phyloP scores from a whole-genome alignment of 92 coral and sea anemone species.

The Diadumene lineata region DNA sequence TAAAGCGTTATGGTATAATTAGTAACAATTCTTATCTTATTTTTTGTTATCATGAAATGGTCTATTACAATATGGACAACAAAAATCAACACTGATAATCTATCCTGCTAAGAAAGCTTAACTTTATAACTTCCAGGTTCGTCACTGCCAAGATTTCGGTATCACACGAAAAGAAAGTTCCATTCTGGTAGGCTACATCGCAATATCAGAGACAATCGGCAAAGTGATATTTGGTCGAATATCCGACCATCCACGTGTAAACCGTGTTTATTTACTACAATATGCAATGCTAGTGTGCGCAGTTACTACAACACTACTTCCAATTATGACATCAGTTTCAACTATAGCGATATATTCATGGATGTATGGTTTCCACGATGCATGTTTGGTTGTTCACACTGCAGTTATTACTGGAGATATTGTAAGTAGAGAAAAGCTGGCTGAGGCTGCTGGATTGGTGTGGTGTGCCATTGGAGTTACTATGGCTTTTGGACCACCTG shows the following conservation, averaged over 20 bases:
- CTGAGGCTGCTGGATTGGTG: constrained; percentile 64
- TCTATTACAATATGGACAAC: too few species aligned
- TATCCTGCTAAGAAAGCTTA: too few species aligned
- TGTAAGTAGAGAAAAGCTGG: constrained; percentile 59
- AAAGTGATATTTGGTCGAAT: constrained; percentile 69
- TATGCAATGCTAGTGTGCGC: constrained; percentile 53
- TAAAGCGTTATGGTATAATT: too few species aligned
- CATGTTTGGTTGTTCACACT: constrained; percentile 58
- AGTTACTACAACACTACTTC: constrained; percentile 64
- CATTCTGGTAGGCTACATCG: constrained; percentile 70
- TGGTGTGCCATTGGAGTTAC: constrained; percentile 56
- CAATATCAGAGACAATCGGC: constrained; percentile 74
- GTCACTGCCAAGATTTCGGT: constrained; percentile 75
- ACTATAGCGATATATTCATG: constrained; percentile 55
- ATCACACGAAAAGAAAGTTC: constrained; percentile 54
- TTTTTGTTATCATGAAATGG: too few species aligned
- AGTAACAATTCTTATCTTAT: too few species aligned
- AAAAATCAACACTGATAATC: too few species aligned
- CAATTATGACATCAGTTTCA: constrained; percentile 50
- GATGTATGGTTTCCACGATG: constrained; percentile 71
- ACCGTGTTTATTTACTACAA: constrained; percentile 66
- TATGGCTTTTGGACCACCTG: constrained; percentile 79
- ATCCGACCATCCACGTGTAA: constrained; percentile 72
- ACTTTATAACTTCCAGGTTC: constrained; percentile 53
- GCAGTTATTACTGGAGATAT: constrained; percentile 72